Percentiles rank a stretch among this genome's conserved stretches.
These are phyloP conservation scores for Chauna torquata DNA, from an alignment of 2,113 vertebrate species.

Conservation along the genomic window DNA sequence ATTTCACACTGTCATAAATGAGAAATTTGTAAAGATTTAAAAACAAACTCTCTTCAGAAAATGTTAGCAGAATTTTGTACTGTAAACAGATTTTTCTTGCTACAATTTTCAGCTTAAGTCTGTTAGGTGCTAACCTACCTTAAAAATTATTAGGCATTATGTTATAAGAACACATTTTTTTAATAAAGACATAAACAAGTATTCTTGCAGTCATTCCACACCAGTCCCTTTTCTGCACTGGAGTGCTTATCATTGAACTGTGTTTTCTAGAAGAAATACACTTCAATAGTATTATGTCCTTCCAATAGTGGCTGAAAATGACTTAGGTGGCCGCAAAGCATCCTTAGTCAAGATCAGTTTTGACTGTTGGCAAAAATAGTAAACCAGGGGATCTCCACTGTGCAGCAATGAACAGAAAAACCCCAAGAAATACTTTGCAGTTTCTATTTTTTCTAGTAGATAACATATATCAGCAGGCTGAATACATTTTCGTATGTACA, in stretches of 20 bases:
- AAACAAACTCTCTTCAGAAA: neutral
- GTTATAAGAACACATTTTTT: no score
- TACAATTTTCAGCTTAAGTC: accelerated
- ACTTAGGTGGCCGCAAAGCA: neutral
- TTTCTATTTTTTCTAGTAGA: neutral
- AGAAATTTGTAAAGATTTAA: neutral
- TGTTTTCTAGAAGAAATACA: neutral
- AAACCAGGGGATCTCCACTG: neutral
- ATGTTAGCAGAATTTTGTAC: neutral
- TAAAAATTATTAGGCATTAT: neutral
- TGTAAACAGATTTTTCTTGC: neutral
- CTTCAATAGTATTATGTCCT: neutral
- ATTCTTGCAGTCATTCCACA: neutral
- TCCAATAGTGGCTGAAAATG: neutral
- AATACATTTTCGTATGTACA: neutral
- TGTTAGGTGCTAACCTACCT: neutral
- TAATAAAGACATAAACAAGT: neutral
- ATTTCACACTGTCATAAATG: neutral
- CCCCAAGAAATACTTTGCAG: neutral
- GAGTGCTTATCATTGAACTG: neutral
- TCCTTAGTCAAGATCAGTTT: no score
- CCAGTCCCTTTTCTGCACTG: neutral
- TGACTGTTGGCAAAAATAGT: neutral
- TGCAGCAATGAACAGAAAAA: neutral
- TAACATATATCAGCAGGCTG: neutral